Percentiles rank a stretch among this genome's conserved stretches.
phyloP scores from a whole-genome alignment of 2,797 vertebrate species.

The Sebastes taczanowskii region DNA sequence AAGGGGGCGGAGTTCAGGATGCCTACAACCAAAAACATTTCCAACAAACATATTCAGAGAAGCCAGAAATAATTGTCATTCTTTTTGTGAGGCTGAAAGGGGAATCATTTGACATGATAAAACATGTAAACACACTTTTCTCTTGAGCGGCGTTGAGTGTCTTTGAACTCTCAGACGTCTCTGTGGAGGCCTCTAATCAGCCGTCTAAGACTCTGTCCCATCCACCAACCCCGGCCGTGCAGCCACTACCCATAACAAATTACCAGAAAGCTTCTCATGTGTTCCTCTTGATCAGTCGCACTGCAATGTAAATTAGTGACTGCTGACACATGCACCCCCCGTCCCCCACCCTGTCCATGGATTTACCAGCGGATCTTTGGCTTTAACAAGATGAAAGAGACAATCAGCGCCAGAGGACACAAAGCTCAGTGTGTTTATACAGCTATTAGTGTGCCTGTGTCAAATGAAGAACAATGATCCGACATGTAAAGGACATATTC shows the following conservation, averaged over 20 bases:
- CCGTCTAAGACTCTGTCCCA: conserved; percentile 13
- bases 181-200: conserved; percentile 41
- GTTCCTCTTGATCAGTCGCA: conserved; percentile 44
- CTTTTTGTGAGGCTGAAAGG: not conserved
- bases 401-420: conserved; percentile 47
- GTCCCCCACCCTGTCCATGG: not conserved
- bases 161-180: conserved; percentile 31
- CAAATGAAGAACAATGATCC: conserved; percentile 21
- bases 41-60: not conserved
- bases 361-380: conserved; percentile 58
- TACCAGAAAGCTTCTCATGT: conserved; percentile 44
- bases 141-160: not conserved
- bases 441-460: conserved; percentile 22
- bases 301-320: conserved; percentile 27
- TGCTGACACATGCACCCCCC: conserved; percentile 13
- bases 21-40: conserved; percentile 51
- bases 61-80: not conserved
- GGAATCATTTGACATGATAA: conserved; percentile 26
- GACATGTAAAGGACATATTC: not conserved
- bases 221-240: conserved; percentile 34
- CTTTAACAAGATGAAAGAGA: conserved; percentile 58
- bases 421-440: conserved; percentile 32
- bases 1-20: conserved; percentile 78
- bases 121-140: conserved; percentile 24
- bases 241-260: conserved; percentile 25